These are phyloP conservation scores for Misgurnus mizolepis DNA, from an alignment of 2,113 vertebrate species.

Conservation along the genomic window DNA sequence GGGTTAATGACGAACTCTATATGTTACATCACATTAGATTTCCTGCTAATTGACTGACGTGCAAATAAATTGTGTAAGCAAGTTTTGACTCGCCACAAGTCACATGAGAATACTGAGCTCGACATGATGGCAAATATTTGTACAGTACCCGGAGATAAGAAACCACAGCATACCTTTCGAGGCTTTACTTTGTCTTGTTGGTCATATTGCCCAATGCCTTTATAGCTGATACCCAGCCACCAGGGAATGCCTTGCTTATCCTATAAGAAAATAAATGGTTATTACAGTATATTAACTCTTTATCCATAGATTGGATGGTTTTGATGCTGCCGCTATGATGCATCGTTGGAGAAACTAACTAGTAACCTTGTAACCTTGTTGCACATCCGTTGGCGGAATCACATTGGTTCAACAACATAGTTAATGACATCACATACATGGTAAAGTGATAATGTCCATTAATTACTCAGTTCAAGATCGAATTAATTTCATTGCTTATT, in stretches of 20 bases:
- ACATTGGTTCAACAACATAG: no score
- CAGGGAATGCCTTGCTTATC: slow-evolving; percentile 98
- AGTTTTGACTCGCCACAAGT: neutral
- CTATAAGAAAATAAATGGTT: slow-evolving; percentile 64
- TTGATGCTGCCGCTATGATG: no score
- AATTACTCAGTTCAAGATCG: no score
- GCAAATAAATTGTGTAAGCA: slow-evolving; percentile 4
- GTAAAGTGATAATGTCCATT: no score
- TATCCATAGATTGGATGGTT: no score
- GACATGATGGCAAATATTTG: neutral
- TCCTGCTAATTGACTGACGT: neutral
- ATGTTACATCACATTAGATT: neutral
- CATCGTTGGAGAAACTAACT: no score
- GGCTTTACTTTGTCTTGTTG: slow-evolving; percentile 97
- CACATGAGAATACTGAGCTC: neutral
- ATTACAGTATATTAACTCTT: neutral
- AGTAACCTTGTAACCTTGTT: no score
- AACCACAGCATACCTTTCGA: slow-evolving; percentile 66
- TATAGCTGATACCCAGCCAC: slow-evolving; percentile 99
- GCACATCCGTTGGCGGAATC: no score
- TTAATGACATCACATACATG: no score
- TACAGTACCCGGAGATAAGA: neutral
- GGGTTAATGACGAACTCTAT: neutral
- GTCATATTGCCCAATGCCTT: slow-evolving; percentile 98
- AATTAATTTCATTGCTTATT: no score